phyloP scores from a whole-genome alignment of 2,888 invertebrate species.

The Cheilosia soror region DNA sequence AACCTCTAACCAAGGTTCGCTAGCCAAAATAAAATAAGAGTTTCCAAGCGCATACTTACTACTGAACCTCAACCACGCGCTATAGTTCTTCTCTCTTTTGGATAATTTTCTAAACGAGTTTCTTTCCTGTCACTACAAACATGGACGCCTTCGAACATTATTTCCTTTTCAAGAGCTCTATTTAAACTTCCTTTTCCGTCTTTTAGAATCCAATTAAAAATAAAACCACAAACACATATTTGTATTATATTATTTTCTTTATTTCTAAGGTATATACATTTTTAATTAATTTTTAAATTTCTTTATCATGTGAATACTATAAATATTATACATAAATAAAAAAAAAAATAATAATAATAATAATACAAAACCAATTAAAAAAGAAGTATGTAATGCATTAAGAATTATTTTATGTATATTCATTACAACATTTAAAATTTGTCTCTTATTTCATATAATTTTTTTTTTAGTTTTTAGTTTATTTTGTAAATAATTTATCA shows the following conservation, averaged over 20 bases:
- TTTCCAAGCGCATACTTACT: too few relatives aligned
- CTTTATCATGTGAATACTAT: constrained; percentile 10
- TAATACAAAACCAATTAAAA: constrained; percentile 39
- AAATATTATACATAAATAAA: constrained; percentile 7
- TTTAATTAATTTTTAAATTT: background rate
- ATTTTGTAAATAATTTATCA: constrained; percentile 32
- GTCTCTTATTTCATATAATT: constrained; percentile 18
- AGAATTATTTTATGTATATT: background rate
- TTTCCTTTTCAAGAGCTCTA: too few relatives aligned
- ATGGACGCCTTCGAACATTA: too few relatives aligned
- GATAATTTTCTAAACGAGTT: too few relatives aligned
- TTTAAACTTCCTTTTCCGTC: too few relatives aligned
- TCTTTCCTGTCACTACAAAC: too few relatives aligned
- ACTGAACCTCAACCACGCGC: too few relatives aligned
- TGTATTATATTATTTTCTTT: background rate
- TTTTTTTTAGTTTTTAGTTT: constrained; percentile 3
- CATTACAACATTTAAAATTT: constrained; percentile 45
- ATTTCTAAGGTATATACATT: background rate
- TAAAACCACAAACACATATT: background rate
- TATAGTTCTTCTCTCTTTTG: too few relatives aligned
- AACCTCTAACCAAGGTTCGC: too few relatives aligned
- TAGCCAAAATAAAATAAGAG: too few relatives aligned
- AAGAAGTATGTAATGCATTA: constrained; percentile 23
- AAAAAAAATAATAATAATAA: background rate
- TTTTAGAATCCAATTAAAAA: too few relatives aligned